Evolutionary conservation across 1,140 invertebrate genomes (phyloP), one percentile per base, ranked within the genome.

Genomic region (Drosophila fuyamai): DNA sequence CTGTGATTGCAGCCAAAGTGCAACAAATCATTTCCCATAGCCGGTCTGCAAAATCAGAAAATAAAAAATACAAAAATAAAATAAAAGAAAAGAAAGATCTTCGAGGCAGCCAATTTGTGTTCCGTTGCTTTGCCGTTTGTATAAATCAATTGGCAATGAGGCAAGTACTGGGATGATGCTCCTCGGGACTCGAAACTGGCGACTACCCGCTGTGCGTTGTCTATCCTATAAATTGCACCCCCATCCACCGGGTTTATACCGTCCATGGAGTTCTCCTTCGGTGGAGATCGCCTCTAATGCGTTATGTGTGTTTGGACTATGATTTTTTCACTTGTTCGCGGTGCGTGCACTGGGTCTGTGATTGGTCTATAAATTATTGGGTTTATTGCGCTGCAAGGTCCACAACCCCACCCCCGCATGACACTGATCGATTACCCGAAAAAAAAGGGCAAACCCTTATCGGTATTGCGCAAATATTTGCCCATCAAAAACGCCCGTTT

Each of bases 51-150:
- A 7, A 9, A 0, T 12, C 4, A 43, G n/a, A 55, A 27, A 7
- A 29, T 9, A 38, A 6, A 12, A 29, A 27, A n/a, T 1, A 13
- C 10, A 50, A 50, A 12, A 5, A 23, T 9, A 4, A 38, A 38
- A 38, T 4, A 14, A 13, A 4, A n/a, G 7, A 8, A 23, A 59
- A 41, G 55, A 63, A 16, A 74, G 76, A 79, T 79, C 84, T 68
- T 51, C 71, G 55, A 75, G 83, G 68, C 74, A 89, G 59, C 84
- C 84, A 89, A 89, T 89, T 89, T 89, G 84, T 89, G 84, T 89
- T 89, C 84, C 84, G 84, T 89, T 89, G 84, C 85, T 80, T 89
- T 81, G 84, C 84, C 81, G 84, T 89, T 89, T 90, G 84, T 89
- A 89, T 89, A 89, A 89, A 89, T 89, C 84, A 89, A 89, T 89